phyloP scores from a whole-genome alignment of 1,140 invertebrate genomes.

The Hyles euphorbiae region DNA sequence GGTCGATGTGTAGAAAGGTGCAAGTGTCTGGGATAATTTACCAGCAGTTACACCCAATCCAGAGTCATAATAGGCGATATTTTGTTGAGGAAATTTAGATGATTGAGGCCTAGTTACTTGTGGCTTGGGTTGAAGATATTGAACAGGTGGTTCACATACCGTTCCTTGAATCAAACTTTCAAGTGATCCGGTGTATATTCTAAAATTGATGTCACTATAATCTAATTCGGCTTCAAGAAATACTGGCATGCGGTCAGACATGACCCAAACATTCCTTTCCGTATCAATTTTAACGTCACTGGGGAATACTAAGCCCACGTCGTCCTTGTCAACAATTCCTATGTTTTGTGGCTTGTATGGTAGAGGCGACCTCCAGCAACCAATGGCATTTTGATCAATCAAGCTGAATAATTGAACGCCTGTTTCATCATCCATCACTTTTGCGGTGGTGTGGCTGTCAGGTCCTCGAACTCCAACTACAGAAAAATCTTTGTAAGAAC shows the following conservation, averaged over 20 bases:
- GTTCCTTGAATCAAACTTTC: conserved; percentile 81
- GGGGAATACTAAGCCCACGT: conserved; percentile 85
- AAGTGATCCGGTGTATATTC: conserved; percentile 82
- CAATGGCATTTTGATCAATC: conserved; percentile 86
- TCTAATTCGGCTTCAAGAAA: conserved; percentile 83
- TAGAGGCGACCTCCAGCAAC: conserved; percentile 85
- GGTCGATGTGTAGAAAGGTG: conserved; percentile 1
- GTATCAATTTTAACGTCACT: conserved; percentile 85
- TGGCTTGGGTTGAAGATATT: conserved; percentile 1
- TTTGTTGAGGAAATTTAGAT: conserved; percentile 5
- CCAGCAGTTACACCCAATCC: conserved; percentile 1
- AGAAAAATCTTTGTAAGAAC: conserved; percentile 84
- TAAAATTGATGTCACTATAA: conserved; percentile 86
- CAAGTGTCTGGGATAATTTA: not conserved
- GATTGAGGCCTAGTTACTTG: conserved; percentile 1
- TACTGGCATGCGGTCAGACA: conserved; percentile 87
- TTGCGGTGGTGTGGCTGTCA: conserved; percentile 81
- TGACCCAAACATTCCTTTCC: conserved; percentile 82
- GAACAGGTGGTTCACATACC: conserved; percentile 77
- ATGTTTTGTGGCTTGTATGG: conserved; percentile 81
- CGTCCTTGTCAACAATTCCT: conserved; percentile 84
- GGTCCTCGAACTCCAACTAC: conserved; percentile 80
- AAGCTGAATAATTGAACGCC: conserved; percentile 86
- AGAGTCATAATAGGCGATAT: conserved; percentile 2
- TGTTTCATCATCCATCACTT: conserved; percentile 80